Evolutionary conservation across 2,888 invertebrate genomes (phyloP), one percentile per base, ranked within the genome.

Genomic region (Macropis europaea): DNA sequence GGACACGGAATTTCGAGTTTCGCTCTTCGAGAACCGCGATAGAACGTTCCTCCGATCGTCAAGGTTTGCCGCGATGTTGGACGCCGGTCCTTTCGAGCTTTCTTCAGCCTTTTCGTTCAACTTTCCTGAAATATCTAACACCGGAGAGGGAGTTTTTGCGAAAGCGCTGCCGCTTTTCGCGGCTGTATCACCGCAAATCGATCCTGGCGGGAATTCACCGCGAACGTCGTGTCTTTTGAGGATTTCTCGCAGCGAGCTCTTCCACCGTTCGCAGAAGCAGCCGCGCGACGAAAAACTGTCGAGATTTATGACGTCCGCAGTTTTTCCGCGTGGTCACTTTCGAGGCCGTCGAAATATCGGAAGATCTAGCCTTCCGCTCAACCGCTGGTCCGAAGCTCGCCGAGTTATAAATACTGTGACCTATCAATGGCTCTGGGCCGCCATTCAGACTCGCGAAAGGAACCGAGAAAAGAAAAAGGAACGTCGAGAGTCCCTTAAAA

Each of bases 341-440:
- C 48, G 36, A 19, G 19, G 42, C 48, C 59, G 40, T 42, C 53
- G 59, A 68, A 61, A 53, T 67, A 64, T 63, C 60, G 9, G 54
- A 32, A 32, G 47, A n/a, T 30, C 42, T 56, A 34, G 42, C 42
- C n/a, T 52, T 62, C 64, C 48, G 74, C 11, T 36, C 19, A 59
- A 66, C 43, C 54, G 32, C 69, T 69, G 75, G 61, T 63, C 68
- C 74, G 72, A 67, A 73, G 70, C 73, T 74, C 70, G 61, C 62
- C 48, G 69, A 63, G 81, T 82, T 85, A 85, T 85, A 85, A 85
- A 85, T 85, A 84, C 77, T 71, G 69, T 73, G 77, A 80, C 67
- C 81, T 78, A 84, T 85, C 85, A 85, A 85, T 85, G 84, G 81
- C 80, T 75, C 76, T 75, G 70, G 77, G 72, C 76, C 63, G 72